Base-by-base conservation (phyloP, 2,113 vertebrate genomes). In the Symphodus melops region DNA sequence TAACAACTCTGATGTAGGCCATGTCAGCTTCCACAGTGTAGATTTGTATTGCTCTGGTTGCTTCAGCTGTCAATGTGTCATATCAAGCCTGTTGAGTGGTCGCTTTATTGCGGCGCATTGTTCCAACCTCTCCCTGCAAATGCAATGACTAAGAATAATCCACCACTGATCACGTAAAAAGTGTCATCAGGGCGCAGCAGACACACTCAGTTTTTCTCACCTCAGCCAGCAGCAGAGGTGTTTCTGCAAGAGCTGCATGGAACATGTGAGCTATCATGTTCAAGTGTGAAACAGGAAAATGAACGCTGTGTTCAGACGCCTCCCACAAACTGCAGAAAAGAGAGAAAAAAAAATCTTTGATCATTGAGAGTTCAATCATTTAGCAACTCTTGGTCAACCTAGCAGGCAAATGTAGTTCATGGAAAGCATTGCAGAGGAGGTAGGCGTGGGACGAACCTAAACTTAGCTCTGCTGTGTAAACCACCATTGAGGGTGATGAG, bases 1-100 rank as follows among this genome's bases (percentile, higher is more conserved):
- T 65, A 66, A 72, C 60, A 66, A 10, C 55, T 54, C 48, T 10
- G 68, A 88, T 88, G 59, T 78, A 78, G 86, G 86, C 75, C 83
- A 82, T 54, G 83, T 56, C 8, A 7, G 28, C 48, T 65, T 80
- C 68, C 53, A 68, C 46, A 49, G 19, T 51, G 23, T 55, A 49
- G 39, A 28, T 75, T 79, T 48, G 74, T 39, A 59, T 16, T 59
- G 66, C 51, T 78, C 16, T 62, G 42, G 42, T 63, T 60, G 36
- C 52, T 61, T 75, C 55, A 46, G 63, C 39, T 75, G 48, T 25
- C 9, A 55, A n/a, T 19, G 56, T 4, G 12, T 10, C 63, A 53
- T 33, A 55, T 41, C 37, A 67, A 46, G 44, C 20, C 12, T 14
- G 16, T n/a, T 25, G 9, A 48, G 48, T 57, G 8, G 8, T 56